Evolutionary conservation across 1,140 invertebrate species (phyloP).

Genomic region (Ericerus pela): DNA sequence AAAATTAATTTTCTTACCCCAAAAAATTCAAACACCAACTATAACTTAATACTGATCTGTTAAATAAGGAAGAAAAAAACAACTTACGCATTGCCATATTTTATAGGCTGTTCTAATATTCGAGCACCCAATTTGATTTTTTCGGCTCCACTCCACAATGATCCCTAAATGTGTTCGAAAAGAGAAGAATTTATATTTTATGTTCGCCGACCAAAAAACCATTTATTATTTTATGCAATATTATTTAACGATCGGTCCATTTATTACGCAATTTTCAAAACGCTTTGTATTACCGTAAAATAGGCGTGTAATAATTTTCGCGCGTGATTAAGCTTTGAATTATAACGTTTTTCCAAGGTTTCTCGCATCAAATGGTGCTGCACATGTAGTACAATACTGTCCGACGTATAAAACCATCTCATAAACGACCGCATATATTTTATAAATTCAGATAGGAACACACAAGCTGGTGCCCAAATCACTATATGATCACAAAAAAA

Average conservation of each 20-base stretch:
- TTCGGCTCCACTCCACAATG: neutral
- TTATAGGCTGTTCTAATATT: slow-evolving; percentile 11
- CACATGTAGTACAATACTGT: slow-evolving; percentile 45
- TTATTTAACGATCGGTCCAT: too few species aligned
- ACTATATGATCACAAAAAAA: too few species aligned
- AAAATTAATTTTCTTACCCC: too few species aligned
- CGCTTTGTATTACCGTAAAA: slow-evolving; percentile 18
- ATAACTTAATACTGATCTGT: too few species aligned
- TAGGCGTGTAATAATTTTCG: slow-evolving; percentile 23
- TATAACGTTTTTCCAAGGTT: slow-evolving; percentile 41
- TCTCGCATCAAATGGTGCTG: slow-evolving; percentile 40
- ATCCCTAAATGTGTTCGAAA: too few species aligned
- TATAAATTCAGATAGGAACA: slow-evolving; percentile 49
- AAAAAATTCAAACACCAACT: too few species aligned
- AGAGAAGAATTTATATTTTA: too few species aligned
- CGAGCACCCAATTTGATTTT: slow-evolving; percentile 14
- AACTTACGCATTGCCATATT: slow-evolving; percentile 12
- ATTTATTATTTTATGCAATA: too few species aligned
- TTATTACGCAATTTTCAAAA: too few species aligned
- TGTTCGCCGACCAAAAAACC: too few species aligned
- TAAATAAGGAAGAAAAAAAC: too few species aligned
- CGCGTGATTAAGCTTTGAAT: slow-evolving; percentile 30
- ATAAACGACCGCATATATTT: slow-evolving; percentile 48
- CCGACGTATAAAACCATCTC: slow-evolving; percentile 40
- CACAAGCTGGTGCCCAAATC: slow-evolving; percentile 44